A percentile compares a stretch with the other conserved stretches of the same genome.
These are phyloP conservation scores for Brachynemurus nebulosus DNA, from an alignment of 2,888 invertebrate species.

Conservation along the genomic window DNA sequence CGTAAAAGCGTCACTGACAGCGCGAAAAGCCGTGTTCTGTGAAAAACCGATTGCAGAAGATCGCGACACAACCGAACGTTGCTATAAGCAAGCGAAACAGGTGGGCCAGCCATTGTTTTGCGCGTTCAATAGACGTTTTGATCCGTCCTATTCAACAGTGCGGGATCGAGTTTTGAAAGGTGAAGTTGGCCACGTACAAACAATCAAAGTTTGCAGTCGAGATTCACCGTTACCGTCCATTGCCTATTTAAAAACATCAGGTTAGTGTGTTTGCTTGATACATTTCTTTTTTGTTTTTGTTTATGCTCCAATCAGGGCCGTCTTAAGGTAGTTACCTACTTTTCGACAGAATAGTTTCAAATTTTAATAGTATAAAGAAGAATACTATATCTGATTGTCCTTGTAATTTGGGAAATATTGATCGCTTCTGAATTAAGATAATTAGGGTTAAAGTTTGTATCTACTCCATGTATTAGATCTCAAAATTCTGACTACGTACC, in stretches of 20 bases:
- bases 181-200: slow-evolving; percentile 46
- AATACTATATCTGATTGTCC: too few relatives aligned
- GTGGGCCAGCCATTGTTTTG: slow-evolving; percentile 41
- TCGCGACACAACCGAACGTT: slow-evolving; percentile 36
- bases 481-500: too few relatives aligned
- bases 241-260: slow-evolving; percentile 44
- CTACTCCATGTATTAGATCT: too few relatives aligned
- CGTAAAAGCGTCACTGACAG: slow-evolving; percentile 36
- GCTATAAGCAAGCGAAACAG: slow-evolving; percentile 42
- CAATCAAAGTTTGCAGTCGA: slow-evolving; percentile 46
- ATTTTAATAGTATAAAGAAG: too few relatives aligned
- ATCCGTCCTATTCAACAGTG: slow-evolving; percentile 41
- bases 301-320: too few relatives aligned
- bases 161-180: slow-evolving; percentile 38
- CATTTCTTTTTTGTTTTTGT: slow-evolving; percentile 5
- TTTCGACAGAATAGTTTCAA: too few relatives aligned
- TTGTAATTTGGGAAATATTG: too few relatives aligned
- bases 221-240: slow-evolving; percentile 50
- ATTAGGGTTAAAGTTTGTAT: too few relatives aligned
- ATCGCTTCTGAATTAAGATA: too few relatives aligned
- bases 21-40: slow-evolving; percentile 49
- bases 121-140: slow-evolving; percentile 55
- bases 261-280: slow-evolving; percentile 28
- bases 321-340: too few relatives aligned
- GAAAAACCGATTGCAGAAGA: slow-evolving; percentile 53